phyloP scores from a whole-genome alignment of 2,888 invertebrate genomes.

The Synergus gifuensis region DNA sequence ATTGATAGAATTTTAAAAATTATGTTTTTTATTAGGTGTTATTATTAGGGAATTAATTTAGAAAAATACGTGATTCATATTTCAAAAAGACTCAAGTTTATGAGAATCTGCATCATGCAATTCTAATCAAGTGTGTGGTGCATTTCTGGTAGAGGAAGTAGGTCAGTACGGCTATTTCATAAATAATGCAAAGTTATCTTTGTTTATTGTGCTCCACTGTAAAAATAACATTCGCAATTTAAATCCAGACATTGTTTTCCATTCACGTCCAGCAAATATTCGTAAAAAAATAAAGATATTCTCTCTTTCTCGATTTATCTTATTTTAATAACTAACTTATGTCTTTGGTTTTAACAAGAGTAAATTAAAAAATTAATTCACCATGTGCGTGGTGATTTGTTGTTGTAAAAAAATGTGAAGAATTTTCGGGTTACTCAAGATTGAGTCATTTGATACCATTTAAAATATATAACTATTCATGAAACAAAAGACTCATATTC shows the following conservation, averaged over 20 bases:
- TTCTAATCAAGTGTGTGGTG: slow-evolving; percentile 27
- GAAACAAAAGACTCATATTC: too few relatives aligned
- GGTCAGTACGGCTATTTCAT: slow-evolving; percentile 24
- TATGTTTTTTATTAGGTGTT: neutral
- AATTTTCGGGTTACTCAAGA: too few relatives aligned
- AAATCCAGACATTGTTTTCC: neutral
- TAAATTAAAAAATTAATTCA: too few relatives aligned
- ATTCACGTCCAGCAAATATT: neutral
- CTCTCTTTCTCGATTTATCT: neutral
- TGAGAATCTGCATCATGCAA: slow-evolving; percentile 29
- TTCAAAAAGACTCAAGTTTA: slow-evolving; percentile 4
- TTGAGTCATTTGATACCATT: too few relatives aligned
- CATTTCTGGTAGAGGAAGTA: slow-evolving; percentile 16
- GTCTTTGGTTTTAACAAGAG: too few relatives aligned
- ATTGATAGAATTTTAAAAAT: neutral
- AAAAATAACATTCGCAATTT: slow-evolving; percentile 7
- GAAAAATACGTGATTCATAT: neutral
- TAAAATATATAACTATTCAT: too few relatives aligned
- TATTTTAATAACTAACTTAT: neutral
- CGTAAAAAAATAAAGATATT: neutral
- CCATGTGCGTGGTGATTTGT: too few relatives aligned
- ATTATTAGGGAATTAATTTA: neutral
- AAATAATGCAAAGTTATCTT: slow-evolving; percentile 28
- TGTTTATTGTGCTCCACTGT: slow-evolving; percentile 2
- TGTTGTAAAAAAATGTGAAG: too few relatives aligned